Conservation (phyloP, 2,888 invertebrate genomes). For the Drosophila kanekoi region DNA sequence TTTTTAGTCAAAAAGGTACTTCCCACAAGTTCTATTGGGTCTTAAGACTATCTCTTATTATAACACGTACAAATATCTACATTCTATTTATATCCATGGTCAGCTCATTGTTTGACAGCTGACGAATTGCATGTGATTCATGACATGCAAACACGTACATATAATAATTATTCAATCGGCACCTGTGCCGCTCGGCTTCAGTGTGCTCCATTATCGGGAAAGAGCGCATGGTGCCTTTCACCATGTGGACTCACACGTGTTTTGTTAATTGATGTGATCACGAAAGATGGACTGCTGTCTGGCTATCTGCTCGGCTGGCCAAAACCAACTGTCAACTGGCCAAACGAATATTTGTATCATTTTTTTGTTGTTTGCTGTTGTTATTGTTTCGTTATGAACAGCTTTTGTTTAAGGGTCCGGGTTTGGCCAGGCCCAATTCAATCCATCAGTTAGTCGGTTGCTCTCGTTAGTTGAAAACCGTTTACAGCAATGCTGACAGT, state of each 20-base stretch:
- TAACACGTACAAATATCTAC: no score
- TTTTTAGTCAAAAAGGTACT: no score
- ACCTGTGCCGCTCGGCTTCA: background rate
- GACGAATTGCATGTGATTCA: slow-evolving; percentile 1
- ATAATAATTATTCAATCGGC: background rate
- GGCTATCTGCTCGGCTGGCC: background rate
- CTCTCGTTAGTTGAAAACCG: slow-evolving; percentile 4
- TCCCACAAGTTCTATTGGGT: no score
- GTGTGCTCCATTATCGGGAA: background rate
- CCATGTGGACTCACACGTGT: slow-evolving; percentile 11
- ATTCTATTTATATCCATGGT: no score
- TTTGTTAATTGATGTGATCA: slow-evolving; percentile 13
- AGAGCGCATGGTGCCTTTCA: background rate
- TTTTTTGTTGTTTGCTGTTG: background rate
- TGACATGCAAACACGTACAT: background rate
- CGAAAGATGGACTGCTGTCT: background rate
- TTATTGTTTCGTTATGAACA: background rate
- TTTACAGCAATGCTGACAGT: slow-evolving; percentile 23
- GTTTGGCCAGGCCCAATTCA: background rate
- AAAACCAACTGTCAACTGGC: slow-evolving; percentile 44
- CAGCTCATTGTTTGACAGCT: no score
- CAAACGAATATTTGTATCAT: background rate
- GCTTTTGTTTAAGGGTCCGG: background rate
- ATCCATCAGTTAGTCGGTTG: slow-evolving; percentile 24
- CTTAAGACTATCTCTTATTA: no score